Base-by-base conservation (phyloP, 2,113 vertebrate species). In the Thamnophis sirtalis region DNA sequence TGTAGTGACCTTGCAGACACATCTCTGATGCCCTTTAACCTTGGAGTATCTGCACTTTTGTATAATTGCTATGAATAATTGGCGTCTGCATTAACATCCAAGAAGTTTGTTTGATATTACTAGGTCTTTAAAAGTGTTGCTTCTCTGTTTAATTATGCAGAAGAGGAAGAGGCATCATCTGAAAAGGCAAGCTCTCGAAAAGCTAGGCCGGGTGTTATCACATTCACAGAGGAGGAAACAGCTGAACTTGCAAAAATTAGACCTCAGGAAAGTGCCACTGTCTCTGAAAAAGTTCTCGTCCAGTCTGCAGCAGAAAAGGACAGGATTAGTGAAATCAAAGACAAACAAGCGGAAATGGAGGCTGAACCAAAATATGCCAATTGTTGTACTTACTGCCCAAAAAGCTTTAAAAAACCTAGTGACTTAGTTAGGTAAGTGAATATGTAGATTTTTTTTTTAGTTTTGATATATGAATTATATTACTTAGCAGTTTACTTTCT, bases 351-450 rank as follows among this genome's bases (percentile, higher is more conserved):
- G 0, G 98, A 99, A 94, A 96, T 99, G 80, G 98, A 99, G 96
- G 98, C 98, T 0, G 99, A 99, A 91, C 99, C 99, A 48, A 99
- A 99, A 96, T 99, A 98, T 1, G 98, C 99, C 93, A 99, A 99
- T 97, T 98, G 98, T 94, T 99, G 99, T 94, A 97, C 92, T 92
- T 99, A 96, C 84, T 99, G 99, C 91, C 98, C 99, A 49, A 99
- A 99, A 97, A 99, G 99, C 96, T 99, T 99, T 97, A 99, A 99
- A 97, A 99, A 99, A 93, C 99, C 99, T 94, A 99, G 99, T 13
- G 99, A 99, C 96, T 96, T 99, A 4, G 98, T 99, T 95, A 99
- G 99, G 99, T 99, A 97, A 97, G 97, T 5, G 86, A 17, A 10
- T 2, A 51, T n/a, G 0, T 80, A 80, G 68, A 38, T 38, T 33